Evolutionary conservation across 2,888 invertebrate species (phyloP), one percentile per base, ranked within the genome.

Genomic region (Cheilosia impressa): DNA sequence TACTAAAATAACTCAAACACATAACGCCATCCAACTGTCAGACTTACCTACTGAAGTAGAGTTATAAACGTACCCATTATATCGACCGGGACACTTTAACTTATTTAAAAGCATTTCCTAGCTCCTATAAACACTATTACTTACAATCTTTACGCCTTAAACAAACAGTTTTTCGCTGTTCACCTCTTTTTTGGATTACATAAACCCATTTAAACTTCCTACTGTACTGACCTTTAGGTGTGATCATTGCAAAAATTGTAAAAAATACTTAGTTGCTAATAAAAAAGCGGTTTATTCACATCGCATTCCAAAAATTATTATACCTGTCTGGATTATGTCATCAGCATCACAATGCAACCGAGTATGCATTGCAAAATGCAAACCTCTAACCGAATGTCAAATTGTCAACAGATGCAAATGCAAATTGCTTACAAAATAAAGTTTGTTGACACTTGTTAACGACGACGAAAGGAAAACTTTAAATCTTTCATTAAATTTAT

Each of bases 341-440:
- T 31, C 68, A n/a, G 57, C 68, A 68, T 31, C 68, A n/a, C 31
- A 68, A 57, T n/a, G 68, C 68, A 68, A 68, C 31, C 57, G 53
- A 57, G 15, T 68, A 34, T 17, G 43, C 22, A 43, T 68, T 55
- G 43, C 68, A 57, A 55, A 57, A 38, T 45, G 68, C 43, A 57
- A 43, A 57, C 68, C 68, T 55, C 68, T 27, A 68, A 10, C 24
- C 68, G 38, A 68, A 68, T 68, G 68, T 68, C 68, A 68, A 34
- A 68, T 55, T 55, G 68, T 55, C 68, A 68, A 34, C 55, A 55
- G 45, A 57, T 68, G 55, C 6, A 68, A 68, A 68, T 55, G 68
- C 55, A 57, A 45, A 17, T 22, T 19, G 55, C 43, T 43, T 24
- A 43, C 17, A 41, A 41, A 24, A 53, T 43, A 13, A 41, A 24